phyloP scores from a whole-genome alignment of 2,888 invertebrate genomes.

The Eupithecia subfuscata region DNA sequence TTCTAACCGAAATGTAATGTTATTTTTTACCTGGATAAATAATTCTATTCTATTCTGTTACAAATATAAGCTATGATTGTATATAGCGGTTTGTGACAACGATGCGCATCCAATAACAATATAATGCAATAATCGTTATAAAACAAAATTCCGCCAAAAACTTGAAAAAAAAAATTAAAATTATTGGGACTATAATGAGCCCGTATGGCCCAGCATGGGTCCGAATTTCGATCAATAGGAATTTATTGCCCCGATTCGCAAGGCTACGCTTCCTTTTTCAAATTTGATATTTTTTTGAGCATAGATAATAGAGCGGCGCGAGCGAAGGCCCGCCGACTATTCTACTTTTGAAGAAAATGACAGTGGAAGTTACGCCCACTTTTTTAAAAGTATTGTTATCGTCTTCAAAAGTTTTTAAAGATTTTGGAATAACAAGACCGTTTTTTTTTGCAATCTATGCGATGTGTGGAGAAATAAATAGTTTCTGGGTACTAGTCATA shows the following conservation, averaged over 20 bases:
- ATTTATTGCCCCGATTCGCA: constrained; percentile 83
- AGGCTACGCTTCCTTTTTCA: constrained; percentile 76
- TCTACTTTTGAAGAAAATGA: constrained; percentile 73
- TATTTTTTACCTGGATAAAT: too few relatives aligned
- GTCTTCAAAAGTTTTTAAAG: constrained; percentile 80
- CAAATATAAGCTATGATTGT: constrained; percentile 8
- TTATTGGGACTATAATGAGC: constrained; percentile 78
- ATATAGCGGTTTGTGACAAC: constrained; percentile 30
- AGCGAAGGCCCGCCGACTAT: constrained; percentile 68
- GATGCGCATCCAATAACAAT: constrained; percentile 27
- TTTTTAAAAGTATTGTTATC: constrained; percentile 74
- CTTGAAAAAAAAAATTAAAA: constrained; percentile 63
- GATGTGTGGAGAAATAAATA: not conserved
- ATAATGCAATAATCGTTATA: constrained; percentile 42
- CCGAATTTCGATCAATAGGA: constrained; percentile 82
- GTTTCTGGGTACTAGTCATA: not conserved
- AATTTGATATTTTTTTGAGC: constrained; percentile 59
- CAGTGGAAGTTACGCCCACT: constrained; percentile 81
- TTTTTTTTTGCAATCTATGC: constrained; percentile 7
- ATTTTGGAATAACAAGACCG: constrained; percentile 68
- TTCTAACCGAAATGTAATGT: too few relatives aligned
- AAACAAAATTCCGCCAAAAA: constrained; percentile 48
- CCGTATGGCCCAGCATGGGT: constrained; percentile 82
- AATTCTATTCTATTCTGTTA: too few relatives aligned
- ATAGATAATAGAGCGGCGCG: constrained; percentile 75